A percentile compares a stretch with the other conserved stretches of the same genome.
Evolutionary conservation across 1,140 invertebrate species (phyloP).

Genomic region (Campoletis sonorensis): DNA sequence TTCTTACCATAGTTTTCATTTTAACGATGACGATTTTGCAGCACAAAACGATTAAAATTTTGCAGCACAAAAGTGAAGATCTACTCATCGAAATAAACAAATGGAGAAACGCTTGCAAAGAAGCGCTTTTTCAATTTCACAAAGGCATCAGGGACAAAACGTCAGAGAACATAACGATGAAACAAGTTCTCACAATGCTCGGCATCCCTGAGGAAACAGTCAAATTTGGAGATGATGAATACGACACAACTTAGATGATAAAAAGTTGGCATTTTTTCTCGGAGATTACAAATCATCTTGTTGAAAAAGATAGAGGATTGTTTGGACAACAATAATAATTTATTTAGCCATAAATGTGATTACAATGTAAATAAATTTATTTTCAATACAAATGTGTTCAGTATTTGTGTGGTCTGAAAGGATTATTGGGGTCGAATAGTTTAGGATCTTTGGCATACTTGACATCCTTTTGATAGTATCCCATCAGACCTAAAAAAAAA

Average conservation of each 20-base stretch:
- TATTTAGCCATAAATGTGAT: slow-evolving; percentile 5
- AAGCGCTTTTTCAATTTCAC: slow-evolving; percentile 46
- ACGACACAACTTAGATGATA: neutral
- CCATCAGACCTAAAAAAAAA: slow-evolving; percentile 82
- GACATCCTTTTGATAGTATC: slow-evolving; percentile 85
- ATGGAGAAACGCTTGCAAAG: slow-evolving; percentile 46
- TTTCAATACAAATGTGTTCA: slow-evolving; percentile 68
- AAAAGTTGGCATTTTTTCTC: slow-evolving; percentile 6
- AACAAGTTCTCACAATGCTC: slow-evolving; percentile 40
- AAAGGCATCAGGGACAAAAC: slow-evolving; percentile 36
- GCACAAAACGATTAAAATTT: slow-evolving; percentile 48
- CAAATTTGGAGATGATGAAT: slow-evolving; percentile 42
- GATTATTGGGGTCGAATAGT: slow-evolving; percentile 90
- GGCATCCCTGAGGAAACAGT: slow-evolving; percentile 47
- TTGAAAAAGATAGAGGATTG: neutral
- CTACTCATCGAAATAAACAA: slow-evolving; percentile 36
- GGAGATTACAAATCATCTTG: neutral
- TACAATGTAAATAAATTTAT: slow-evolving; percentile 10
- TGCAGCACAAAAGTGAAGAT: slow-evolving; percentile 50
- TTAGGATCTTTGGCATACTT: slow-evolving; percentile 89
- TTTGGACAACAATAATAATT: slow-evolving; percentile 18
- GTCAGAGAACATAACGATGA: slow-evolving; percentile 29
- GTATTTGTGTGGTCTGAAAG: slow-evolving; percentile 87
- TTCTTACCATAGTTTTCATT: too few species aligned
- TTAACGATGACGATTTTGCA: neutral